Evolutionary conservation across 2,113 vertebrate species (phyloP).

Genomic region (Tetrax tetrax): DNA sequence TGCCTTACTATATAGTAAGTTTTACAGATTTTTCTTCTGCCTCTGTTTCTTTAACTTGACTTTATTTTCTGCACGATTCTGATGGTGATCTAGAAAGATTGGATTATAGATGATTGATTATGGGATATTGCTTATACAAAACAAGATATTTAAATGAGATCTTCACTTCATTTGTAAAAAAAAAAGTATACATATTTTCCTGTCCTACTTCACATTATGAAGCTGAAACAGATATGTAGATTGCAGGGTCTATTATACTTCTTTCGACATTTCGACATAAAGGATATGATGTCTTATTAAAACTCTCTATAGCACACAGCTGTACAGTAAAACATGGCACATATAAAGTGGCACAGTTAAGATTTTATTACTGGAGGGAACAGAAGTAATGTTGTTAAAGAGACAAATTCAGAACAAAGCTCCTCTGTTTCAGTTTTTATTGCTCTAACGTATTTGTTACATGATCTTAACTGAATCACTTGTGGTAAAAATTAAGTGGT

Average conservation of each 20-base stretch:
- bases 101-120: background rate
- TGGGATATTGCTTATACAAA: background rate
- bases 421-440: constrained; percentile 19
- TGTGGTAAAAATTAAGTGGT: background rate
- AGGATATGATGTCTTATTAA: background rate
- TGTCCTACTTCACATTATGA: background rate
- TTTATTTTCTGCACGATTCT: background rate
- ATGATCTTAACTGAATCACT: background rate
- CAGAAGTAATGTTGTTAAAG: constrained; percentile 19
- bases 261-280: background rate
- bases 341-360: background rate
- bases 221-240: background rate
- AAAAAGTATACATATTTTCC: background rate
- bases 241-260: background rate
- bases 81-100: background rate
- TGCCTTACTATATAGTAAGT: background rate
- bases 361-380: constrained; percentile 7
- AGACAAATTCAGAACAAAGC: constrained; percentile 3
- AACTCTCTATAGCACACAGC: background rate
- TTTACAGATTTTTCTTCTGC: background rate
- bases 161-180: background rate
- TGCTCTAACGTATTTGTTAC: background rate
- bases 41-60: background rate
- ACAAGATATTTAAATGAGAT: background rate
- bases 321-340: background rate